Evolutionary conservation across 2,113 vertebrate species (phyloP), one percentile per base, ranked within the genome.

Genomic region (Pachyramphus minor): DNA sequence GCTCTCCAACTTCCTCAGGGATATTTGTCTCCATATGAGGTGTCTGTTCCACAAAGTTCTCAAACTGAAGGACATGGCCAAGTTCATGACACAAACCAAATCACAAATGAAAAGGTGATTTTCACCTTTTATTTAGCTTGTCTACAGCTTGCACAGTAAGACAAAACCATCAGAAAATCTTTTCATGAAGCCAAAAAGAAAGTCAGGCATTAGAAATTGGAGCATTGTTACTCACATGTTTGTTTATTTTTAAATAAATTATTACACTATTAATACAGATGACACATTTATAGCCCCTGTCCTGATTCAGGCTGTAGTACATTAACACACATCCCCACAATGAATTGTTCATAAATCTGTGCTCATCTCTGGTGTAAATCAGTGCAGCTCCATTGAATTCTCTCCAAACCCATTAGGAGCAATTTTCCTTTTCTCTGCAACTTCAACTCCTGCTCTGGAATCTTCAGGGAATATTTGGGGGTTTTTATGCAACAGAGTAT

Each of bases 21-120:
- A 39, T 93, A 91, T 97, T 95, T 96, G 56, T 97, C 64, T 96
- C 83, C 12, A 5, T 84, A 91, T 94, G 47, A 96, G 84, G 55
- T 89, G 91, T 60, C 88, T 95, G 50, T 59, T 94, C 82, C 77
- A 75, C 72, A 45, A 39, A 76, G 64, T 55, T 83, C 44, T 50
- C 41, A 50, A 62, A 73, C 85, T 95, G 84, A 97, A 97, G 95
- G 82, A 84, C 69, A 45, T 6, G 86, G 83, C 50, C 90, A 85
- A 87, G 93, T 84, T 92, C 63, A n/a, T 22, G 47, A 35, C 93
- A 83, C 31, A 67, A 82, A 96, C 86, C 47, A 84, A 93, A 96
- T 79, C 93, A 95, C 49, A 60, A 72, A 68, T 73, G 68, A 89
- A 92, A 95, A 90, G 60, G 56, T 63, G 87, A 84, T 84, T 77